These are phyloP conservation scores for Druon quercuslanigerum DNA, from an alignment of 1,140 invertebrate genomes.

Conservation along the genomic window DNA sequence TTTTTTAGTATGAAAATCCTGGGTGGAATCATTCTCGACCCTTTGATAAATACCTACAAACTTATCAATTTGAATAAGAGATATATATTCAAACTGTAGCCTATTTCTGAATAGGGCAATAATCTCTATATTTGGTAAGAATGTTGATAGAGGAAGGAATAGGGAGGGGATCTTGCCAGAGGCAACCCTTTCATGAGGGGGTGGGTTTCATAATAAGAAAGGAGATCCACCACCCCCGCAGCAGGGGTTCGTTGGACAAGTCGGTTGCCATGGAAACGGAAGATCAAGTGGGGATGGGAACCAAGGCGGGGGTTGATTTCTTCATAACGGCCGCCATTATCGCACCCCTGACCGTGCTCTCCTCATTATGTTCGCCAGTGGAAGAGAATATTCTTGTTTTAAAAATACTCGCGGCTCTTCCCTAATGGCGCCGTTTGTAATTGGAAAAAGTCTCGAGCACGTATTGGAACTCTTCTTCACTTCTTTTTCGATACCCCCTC, in stretches of 20 bases:
- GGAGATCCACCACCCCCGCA: constrained; percentile 50
- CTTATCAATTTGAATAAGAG: too few relatives aligned
- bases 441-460: constrained; percentile 68
- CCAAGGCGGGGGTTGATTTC: constrained; percentile 67
- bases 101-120: too few relatives aligned
- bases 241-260: constrained; percentile 67
- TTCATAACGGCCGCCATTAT: constrained; percentile 75
- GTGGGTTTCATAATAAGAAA: constrained; percentile 59
- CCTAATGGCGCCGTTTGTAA: constrained; percentile 71
- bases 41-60: too few relatives aligned
- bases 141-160: not conserved
- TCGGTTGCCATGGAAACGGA: constrained; percentile 71
- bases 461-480: constrained; percentile 55
- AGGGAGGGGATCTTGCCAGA: constrained; percentile 26
- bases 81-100: too few relatives aligned
- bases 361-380: constrained; percentile 69
- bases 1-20: too few relatives aligned
- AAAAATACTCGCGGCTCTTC: constrained; percentile 62
- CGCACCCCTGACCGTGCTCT: constrained; percentile 64
- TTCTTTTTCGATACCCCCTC: constrained; percentile 32
- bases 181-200: constrained; percentile 59
- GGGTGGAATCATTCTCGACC: not conserved
- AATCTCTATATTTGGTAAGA: not conserved
- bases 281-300: constrained; percentile 61
- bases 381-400: constrained; percentile 71